Base-by-base conservation (phyloP, 2,797 vertebrate genomes). In the Dendrocincla tyrannina region DNA sequence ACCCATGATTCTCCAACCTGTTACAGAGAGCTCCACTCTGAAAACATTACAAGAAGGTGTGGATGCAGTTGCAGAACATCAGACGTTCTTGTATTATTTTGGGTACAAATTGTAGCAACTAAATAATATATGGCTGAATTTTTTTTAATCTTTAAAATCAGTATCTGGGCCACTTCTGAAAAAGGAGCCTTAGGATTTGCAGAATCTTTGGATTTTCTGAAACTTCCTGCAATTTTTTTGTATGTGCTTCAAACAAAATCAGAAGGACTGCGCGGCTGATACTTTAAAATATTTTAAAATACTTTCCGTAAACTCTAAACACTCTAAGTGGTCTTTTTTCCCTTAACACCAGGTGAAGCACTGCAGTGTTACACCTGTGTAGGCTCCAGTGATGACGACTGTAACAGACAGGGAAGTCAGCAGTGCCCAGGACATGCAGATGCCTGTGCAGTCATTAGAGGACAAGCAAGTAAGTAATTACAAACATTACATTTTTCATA, bases 291-390 rank as follows among this genome's bases (percentile, higher is more conserved):
- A 32, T 15, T 78, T 73, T 55, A 4, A 24, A 41, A 39, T 39
- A 5, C 8, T 53, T 32, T 37, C 46, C 41, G 19, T 17, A 22
- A 89, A 18, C 37, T 50, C 33, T 50, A 15, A 77, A 8, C 4
- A 0, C 33, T 41, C 5, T 7, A 69, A 91, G 28, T 47, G 76
- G 5, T 73, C 11, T 85, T 52, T 58, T 87, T 73, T 16, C 70
- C 70, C 76, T 79, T 55, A 19, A 10, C 20, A 13, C 30, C 96
- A 99, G 99, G 98, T 60, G 97, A 98, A 52, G 98, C 98, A 10
- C 98, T 99, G 88, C 97, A 94, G 47, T 99, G 99, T 97, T 99
- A 98, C 82, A 98, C 98, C 78, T 99, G 99, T 41, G 99, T 99
- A 97, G 99, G 98, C 63, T 98, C 98, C 63, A 99, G 97, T 64